Evolutionary conservation across 2,113 vertebrate genomes (phyloP).

Genomic region (Chloroceryle aenea): DNA sequence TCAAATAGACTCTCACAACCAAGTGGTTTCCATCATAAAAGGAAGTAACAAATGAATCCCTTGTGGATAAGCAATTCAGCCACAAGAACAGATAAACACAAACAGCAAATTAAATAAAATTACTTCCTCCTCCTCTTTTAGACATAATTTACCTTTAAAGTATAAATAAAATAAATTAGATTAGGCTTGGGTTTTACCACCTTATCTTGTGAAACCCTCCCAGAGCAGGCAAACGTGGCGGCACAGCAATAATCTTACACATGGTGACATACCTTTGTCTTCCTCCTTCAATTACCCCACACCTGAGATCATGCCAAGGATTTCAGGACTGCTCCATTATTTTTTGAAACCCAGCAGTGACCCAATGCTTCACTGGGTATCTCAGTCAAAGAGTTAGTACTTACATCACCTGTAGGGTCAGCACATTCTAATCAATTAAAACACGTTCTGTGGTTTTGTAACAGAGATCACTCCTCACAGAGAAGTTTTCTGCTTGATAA

Average conservation of each 20-base stretch:
- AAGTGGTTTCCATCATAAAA: neutral
- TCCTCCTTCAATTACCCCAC: neutral
- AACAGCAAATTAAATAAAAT: neutral
- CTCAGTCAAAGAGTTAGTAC: neutral
- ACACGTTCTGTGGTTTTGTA: rapidly evolving
- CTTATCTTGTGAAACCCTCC: neutral
- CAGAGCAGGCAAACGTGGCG: neutral
- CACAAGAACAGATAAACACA: neutral
- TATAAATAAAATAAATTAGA: neutral
- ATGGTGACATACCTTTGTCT: rapidly evolving
- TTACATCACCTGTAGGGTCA: neutral
- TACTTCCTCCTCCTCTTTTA: neutral
- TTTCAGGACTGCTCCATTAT: neutral
- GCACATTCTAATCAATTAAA: neutral
- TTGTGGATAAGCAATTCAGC: neutral
- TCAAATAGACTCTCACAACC: neutral
- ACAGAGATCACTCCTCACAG: neutral
- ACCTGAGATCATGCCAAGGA: neutral
- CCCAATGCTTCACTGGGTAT: rapidly evolving
- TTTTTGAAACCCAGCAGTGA: neutral
- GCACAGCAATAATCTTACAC: neutral
- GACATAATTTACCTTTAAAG: neutral
- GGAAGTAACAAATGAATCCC: neutral
- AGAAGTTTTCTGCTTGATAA: neutral
- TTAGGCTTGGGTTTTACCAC: neutral